Conservation (phyloP, 1,140 invertebrate species). For the Pseudobourletiella spinata region DNA sequence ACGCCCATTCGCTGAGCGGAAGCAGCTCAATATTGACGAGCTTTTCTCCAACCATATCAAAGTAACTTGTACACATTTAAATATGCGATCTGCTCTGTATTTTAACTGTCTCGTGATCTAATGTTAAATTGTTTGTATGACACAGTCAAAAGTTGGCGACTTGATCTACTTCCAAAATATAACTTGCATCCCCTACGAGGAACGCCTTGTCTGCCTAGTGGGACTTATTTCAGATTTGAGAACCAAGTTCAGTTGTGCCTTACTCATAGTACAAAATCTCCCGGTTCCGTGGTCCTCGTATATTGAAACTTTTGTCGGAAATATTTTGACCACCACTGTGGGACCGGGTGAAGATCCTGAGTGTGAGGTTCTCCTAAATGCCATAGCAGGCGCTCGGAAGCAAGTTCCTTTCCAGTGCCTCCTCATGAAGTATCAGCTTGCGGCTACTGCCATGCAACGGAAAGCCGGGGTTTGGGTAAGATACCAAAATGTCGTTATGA, state of each 20-base stretch:
- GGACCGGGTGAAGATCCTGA: not conserved
- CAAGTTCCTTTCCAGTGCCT: slow-evolving; percentile 33
- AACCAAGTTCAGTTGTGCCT: not conserved
- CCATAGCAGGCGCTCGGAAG: slow-evolving; percentile 6
- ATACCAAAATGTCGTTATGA: no score
- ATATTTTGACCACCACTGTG: not conserved
- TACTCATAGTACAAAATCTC: slow-evolving; percentile 23
- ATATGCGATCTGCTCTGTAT: not conserved
- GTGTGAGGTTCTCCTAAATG: slow-evolving; percentile 7
- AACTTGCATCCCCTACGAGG: slow-evolving; percentile 29
- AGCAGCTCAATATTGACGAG: slow-evolving; percentile 12
- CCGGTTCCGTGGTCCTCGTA: slow-evolving; percentile 27
- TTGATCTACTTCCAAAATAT: no score
- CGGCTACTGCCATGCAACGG: no score
- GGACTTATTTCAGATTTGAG: not conserved
- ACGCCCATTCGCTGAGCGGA: slow-evolving; percentile 15
- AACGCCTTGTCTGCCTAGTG: slow-evolving; percentile 20
- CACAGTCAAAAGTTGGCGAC: no score
- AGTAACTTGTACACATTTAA: slow-evolving; percentile 9
- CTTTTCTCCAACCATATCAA: slow-evolving; percentile 21
- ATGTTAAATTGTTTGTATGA: no score
- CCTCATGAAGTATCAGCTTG: slow-evolving; percentile 22
- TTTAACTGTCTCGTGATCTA: not conserved
- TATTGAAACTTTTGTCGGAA: slow-evolving; percentile 10
- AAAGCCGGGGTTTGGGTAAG: no score